These are phyloP conservation scores for Columbina picui DNA, from an alignment of 2,113 vertebrate species.

Conservation along the genomic window DNA sequence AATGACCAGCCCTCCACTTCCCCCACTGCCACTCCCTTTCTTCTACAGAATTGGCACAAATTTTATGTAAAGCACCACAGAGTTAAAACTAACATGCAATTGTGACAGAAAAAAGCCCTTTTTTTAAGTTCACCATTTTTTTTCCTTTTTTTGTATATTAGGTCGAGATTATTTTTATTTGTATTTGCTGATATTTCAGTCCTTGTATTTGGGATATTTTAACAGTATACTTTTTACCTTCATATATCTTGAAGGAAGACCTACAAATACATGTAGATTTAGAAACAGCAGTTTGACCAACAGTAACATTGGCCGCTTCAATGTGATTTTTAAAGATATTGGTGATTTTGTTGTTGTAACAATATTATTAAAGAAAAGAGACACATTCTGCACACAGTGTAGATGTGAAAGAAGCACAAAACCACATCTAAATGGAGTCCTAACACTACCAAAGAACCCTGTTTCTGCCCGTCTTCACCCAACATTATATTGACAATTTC, in stretches of 20 bases:
- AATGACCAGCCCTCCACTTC: background rate
- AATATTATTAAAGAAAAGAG: background rate
- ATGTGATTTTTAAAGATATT: background rate
- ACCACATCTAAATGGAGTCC: background rate
- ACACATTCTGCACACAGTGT: background rate
- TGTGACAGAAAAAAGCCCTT: background rate
- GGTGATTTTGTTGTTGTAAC: background rate
- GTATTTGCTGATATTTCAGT: background rate
- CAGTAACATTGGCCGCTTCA: background rate
- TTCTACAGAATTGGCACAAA: background rate
- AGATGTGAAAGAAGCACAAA: background rate
- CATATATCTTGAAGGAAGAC: background rate
- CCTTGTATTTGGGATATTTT: background rate
- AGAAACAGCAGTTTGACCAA: background rate
- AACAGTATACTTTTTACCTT: background rate
- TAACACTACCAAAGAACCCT: background rate
- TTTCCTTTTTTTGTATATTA: background rate
- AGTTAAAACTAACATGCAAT: background rate
- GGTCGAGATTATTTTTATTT: background rate
- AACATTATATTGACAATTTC: background rate
- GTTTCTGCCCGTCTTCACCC: background rate
- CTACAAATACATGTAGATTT: background rate
- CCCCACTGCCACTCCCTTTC: rapidly evolving
- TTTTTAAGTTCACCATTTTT: background rate
- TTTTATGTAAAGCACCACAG: background rate